phyloP scores from a whole-genome alignment of 2,113 vertebrate genomes.

The Mustelus asterias region DNA sequence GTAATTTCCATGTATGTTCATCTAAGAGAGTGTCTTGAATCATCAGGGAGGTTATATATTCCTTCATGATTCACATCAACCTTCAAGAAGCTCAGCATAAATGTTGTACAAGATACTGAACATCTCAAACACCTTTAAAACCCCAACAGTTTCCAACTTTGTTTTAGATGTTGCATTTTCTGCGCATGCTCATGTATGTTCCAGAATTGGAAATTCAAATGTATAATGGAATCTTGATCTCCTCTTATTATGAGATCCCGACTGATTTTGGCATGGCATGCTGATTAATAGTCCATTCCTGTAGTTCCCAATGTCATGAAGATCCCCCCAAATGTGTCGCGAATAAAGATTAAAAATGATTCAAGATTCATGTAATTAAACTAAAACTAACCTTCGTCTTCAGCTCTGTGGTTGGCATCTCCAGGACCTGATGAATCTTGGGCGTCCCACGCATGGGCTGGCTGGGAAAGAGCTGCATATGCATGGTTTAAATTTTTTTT shows the following conservation, averaged over 20 bases:
- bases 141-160: background rate
- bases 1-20: background rate
- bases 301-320: too few species aligned
- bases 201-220: background rate
- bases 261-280: background rate
- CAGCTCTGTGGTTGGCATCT: too few species aligned
- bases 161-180: background rate
- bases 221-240: background rate
- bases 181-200: background rate
- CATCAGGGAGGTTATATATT: background rate
- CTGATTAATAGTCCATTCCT: background rate
- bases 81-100: background rate
- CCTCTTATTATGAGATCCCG: background rate
- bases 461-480: too few species aligned
- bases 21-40: background rate
- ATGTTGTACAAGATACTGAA: background rate
- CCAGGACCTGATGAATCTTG: too few species aligned
- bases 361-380: too few species aligned
- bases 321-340: too few species aligned
- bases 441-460: too few species aligned
- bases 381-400: too few species aligned
- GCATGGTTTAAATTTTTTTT: too few species aligned
- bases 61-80: background rate
- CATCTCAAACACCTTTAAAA: background rate
- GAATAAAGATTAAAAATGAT: too few species aligned